Base-by-base conservation (phyloP, 2,797 vertebrate genomes). In the Rhadinocentrus ornatus region DNA sequence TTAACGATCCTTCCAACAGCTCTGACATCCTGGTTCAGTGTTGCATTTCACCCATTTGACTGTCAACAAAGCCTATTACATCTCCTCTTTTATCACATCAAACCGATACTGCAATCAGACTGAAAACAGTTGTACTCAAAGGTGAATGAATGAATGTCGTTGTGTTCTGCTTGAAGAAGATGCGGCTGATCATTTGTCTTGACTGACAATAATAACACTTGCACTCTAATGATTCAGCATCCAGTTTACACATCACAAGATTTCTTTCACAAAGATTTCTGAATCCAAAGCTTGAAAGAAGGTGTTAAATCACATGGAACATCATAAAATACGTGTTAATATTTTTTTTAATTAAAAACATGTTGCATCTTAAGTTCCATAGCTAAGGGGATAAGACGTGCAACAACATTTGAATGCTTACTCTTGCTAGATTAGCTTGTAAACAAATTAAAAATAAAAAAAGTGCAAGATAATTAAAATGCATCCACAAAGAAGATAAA, bases 361-460 rank as follows among this genome's bases (percentile, higher is more conserved):
- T 68, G 39, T 74, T 73, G 0, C 39, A 22, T 77, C 20, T 69
- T n/a, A 63, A 62, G 46, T 62, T 3, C 24, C 20, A n/a, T 41
- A 53, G 35, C 71, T 20, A 12, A 50, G 11, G 15, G 10, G 24
- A 59, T 9, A 18, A 29, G 15, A 16, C 44, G 31, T 31, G 9
- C 27, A 62, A 18, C 15, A 32, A 3, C 15, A 71, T 62, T 57
- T 52, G 35, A 69, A 55, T 41, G 41, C 59, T 67, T 71, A 67
- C 53, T 82, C 63, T 71, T 61, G 64, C 52, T 5, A 32, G 58
- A 66, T 37, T 29, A 65, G 31, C 41, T 67, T 68, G 8, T 55
- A 65, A 85, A 66, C 56, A 69, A 77, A 71, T 77, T 72, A 54
- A 18, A 22, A 24, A 27, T 7, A 32, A n/a, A 62, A n/a, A 56